These are phyloP conservation scores for Micoletzkya japonica DNA, from an alignment of 2,888 invertebrate genomes.

Conservation along the genomic window DNA sequence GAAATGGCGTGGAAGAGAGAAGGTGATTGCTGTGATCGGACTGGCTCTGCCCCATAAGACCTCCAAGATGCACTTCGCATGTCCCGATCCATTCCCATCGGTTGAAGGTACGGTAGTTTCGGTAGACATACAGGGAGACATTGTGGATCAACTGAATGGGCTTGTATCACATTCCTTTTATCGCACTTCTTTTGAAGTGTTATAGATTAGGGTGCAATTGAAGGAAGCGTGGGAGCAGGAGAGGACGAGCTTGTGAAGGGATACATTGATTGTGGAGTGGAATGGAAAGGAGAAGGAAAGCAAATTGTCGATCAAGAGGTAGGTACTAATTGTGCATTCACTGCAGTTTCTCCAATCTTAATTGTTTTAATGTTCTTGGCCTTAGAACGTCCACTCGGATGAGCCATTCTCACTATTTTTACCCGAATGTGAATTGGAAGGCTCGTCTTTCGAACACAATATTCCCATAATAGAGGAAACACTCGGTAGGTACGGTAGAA, in stretches of 20 bases:
- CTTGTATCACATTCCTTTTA: too few species aligned
- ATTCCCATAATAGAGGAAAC: slow-evolving; percentile 3
- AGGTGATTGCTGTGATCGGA: slow-evolving; percentile 8
- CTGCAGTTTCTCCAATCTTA: too few species aligned
- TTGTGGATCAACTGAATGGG: too few species aligned
- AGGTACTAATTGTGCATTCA: too few species aligned
- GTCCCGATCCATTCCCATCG: slow-evolving; percentile 2
- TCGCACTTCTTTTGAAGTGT: too few species aligned
- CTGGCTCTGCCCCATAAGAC: slow-evolving; percentile 3
- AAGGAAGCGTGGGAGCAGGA: background rate
- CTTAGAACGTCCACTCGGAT: slow-evolving; percentile 6
- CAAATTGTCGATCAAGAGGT: background rate
- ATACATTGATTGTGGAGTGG: slow-evolving; percentile 17
- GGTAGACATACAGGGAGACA: too few species aligned
- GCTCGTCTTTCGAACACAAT: background rate
- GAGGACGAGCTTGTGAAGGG: background rate
- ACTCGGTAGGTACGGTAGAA: background rate
- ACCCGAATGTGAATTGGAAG: slow-evolving; percentile 19
- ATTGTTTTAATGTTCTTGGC: background rate
- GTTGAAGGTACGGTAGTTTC: too few species aligned
- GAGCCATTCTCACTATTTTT: slow-evolving; percentile 19
- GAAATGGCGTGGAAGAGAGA: slow-evolving; percentile 9
- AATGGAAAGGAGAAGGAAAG: slow-evolving; percentile 22
- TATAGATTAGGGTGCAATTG: too few species aligned
- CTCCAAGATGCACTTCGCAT: slow-evolving; percentile 3